Percentiles rank a stretch among this genome's conserved stretches.
Conservation (phyloP, 2,797 vertebrate genomes). For the Xyrichtys novacula region DNA sequence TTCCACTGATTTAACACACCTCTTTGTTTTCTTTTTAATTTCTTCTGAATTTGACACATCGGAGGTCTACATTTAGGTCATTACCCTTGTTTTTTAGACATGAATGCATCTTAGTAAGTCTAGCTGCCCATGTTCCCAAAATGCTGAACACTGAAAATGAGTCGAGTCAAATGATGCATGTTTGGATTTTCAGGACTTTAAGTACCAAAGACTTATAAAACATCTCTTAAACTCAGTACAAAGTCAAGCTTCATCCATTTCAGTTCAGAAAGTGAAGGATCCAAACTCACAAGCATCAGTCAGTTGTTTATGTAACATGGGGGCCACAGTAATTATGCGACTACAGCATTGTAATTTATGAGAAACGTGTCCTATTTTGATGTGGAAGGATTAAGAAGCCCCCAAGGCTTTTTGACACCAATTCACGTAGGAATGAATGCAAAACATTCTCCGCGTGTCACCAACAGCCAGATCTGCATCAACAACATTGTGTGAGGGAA, state of each 20-base stretch:
- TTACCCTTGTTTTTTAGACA: no score
- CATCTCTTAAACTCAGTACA: conserved; percentile 11
- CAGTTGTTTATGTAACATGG: conserved; percentile 57
- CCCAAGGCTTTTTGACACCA: conserved; percentile 78
- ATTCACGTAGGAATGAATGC: conserved; percentile 70
- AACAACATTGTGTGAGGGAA: conserved; percentile 67
- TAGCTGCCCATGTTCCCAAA: no score
- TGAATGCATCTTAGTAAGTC: no score
- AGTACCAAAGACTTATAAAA: conserved; percentile 17
- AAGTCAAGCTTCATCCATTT: conserved; percentile 41
- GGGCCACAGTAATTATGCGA: conserved; percentile 66
- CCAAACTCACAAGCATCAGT: conserved; percentile 32
- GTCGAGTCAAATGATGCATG: no score
- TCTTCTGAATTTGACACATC: no score
- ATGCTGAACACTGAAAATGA: no score
- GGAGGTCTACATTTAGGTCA: no score
- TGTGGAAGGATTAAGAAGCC: conserved; percentile 76
- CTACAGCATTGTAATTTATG: conserved; percentile 74
- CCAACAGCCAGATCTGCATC: conserved; percentile 70
- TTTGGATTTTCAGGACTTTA: not conserved
- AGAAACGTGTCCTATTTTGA: conserved; percentile 77
- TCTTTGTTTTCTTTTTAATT: no score
- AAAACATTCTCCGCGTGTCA: conserved; percentile 69
- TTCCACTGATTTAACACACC: no score
- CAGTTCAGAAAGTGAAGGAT: conserved; percentile 24